These are phyloP conservation scores for Erethizon dorsatum DNA, from an alignment of 2,797 vertebrate genomes.

Conservation along the genomic window DNA sequence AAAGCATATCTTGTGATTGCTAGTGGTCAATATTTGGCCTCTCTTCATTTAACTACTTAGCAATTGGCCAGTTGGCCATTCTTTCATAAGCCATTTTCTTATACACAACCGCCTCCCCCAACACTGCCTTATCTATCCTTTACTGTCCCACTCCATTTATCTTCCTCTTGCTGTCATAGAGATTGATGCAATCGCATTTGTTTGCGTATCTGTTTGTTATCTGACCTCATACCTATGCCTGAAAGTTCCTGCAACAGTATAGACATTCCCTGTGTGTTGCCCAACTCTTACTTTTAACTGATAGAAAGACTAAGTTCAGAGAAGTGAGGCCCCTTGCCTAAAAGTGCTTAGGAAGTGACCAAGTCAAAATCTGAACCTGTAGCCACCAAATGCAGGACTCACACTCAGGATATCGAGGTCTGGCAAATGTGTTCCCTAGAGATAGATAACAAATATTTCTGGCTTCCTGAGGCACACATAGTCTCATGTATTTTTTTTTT, in stretches of 20 bases:
- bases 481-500: not conserved
- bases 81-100: not conserved
- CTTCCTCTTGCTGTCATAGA: not conserved
- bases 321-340: not conserved
- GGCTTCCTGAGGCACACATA: not conserved
- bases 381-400: not conserved
- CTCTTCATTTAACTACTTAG: not conserved
- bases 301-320: not conserved
- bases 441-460: not conserved
- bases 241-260: not conserved
- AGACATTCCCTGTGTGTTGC: not conserved
- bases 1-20: not conserved
- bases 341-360: not conserved
- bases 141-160: not conserved
- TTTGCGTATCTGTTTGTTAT: not conserved
- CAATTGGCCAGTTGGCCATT: not conserved
- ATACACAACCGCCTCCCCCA: not conserved
- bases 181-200: not conserved
- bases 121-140: no score
- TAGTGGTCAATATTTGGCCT: not conserved
- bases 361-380: not conserved
- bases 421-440: not conserved
- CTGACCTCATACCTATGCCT: not conserved
- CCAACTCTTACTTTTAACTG: not conserved
- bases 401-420: fast-evolving